A percentile compares a stretch with the other conserved stretches of the same genome.
These are phyloP conservation scores for Lamellibrachia columna DNA, from an alignment of 2,888 invertebrate genomes.

Conservation along the genomic window DNA sequence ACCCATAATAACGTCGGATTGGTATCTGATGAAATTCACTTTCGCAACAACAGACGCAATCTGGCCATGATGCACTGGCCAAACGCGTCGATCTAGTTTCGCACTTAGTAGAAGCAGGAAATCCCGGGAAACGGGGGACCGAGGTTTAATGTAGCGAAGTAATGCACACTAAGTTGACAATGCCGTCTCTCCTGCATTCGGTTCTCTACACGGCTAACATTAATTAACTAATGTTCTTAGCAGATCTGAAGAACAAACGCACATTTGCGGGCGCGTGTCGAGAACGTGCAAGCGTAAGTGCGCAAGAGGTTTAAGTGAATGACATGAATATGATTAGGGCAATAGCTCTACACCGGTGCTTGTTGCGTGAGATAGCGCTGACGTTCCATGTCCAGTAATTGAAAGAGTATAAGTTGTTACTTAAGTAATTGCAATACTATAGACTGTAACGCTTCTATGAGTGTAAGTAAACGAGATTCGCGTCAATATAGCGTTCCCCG, in stretches of 20 bases:
- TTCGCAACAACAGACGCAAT: constrained; percentile 4
- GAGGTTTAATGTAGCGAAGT: not conserved
- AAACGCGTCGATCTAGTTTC: not conserved
- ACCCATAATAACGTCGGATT: not conserved
- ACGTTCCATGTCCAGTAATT: no score
- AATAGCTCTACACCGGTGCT: not conserved
- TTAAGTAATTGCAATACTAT: no score
- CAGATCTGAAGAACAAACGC: not conserved
- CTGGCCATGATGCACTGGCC: not conserved
- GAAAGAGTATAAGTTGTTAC: no score
- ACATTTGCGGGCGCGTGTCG: not conserved
- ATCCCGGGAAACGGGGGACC: not conserved
- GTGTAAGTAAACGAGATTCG: not conserved
- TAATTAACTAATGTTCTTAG: constrained; percentile 4
- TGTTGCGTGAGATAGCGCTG: not conserved
- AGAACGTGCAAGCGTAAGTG: not conserved
- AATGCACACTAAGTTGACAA: not conserved
- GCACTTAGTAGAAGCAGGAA: not conserved
- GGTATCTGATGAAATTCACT: not conserved
- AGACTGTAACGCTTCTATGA: no score
- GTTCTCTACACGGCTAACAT: not conserved
- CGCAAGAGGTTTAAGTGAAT: not conserved
- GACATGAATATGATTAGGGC: not conserved
- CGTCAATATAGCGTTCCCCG: not conserved
- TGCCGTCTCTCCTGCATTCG: not conserved